Evolutionary conservation across 2,888 invertebrate genomes (phyloP).

Genomic region (Yponomeuta malinellus): DNA sequence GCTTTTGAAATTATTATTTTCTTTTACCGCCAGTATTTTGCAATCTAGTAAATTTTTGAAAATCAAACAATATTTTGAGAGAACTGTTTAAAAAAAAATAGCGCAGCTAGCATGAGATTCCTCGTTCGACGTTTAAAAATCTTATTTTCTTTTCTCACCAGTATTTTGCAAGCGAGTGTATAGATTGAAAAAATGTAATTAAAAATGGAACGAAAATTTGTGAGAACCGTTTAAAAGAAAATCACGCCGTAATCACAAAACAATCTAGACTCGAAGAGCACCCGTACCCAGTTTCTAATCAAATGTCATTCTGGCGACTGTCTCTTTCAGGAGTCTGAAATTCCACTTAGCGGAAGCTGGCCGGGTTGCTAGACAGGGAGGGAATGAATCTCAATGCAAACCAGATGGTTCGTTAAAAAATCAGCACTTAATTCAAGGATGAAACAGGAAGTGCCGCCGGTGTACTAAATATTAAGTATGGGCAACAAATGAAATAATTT

Average conservation of each 20-base stretch:
- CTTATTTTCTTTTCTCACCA: not conserved
- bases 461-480: no score
- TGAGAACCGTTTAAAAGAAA: not conserved
- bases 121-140: no score
- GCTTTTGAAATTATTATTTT: not conserved
- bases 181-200: not conserved
- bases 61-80: not conserved
- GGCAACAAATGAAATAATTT: not conserved
- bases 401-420: not conserved
- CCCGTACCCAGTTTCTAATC: not conserved
- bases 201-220: not conserved
- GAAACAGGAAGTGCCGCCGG: no score
- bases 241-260: not conserved
- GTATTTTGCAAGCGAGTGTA: not conserved
- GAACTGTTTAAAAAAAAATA: not conserved
- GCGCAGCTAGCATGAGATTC: no score
- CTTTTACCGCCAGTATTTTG: not conserved
- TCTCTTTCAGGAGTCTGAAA: not conserved
- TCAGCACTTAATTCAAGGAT: not conserved
- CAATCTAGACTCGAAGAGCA: not conserved
- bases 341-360: not conserved
- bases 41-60: not conserved
- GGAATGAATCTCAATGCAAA: not conserved
- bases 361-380: not conserved
- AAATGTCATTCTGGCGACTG: not conserved